A percentile compares a stretch with the other conserved stretches of the same genome.
Evolutionary conservation across 2,888 invertebrate species (phyloP).

Genomic region (Ptilodon capucinus): DNA sequence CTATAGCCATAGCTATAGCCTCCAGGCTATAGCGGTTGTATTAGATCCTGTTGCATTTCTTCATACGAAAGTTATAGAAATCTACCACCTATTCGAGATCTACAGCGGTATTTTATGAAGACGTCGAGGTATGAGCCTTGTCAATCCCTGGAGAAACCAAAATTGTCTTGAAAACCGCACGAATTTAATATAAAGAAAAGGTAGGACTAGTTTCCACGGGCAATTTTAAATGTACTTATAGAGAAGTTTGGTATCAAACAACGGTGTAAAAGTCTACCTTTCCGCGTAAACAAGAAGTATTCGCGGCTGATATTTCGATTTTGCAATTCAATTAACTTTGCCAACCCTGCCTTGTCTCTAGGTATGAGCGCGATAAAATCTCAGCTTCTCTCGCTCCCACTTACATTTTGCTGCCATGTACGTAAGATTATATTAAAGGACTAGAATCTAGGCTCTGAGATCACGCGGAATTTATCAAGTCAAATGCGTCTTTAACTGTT

Average conservation of each 20-base stretch:
- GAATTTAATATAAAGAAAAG: no score
- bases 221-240: background rate
- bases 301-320: constrained; percentile 8
- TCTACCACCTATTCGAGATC: no score
- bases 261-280: background rate
- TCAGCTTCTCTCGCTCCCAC: constrained; percentile 18
- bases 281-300: background rate
- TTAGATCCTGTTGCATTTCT: no score
- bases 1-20: no score
- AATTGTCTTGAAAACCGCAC: no score
- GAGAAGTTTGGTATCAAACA: background rate
- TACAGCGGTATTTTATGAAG: no score
- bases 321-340: constrained; percentile 27
- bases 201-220: no score
- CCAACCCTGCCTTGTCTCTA: constrained; percentile 11
- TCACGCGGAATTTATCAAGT: constrained; percentile 24
- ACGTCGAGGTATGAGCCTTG: no score
- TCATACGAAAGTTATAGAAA: no score
- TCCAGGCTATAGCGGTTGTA: no score
- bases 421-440: constrained; percentile 17
- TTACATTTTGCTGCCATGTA: constrained; percentile 12
- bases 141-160: no score
- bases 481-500: constrained; percentile 18
- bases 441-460: constrained; percentile 18
- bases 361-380: constrained; percentile 17